Evolutionary conservation across 2,113 vertebrate genomes (phyloP).

Genomic region (Athene noctua): DNA sequence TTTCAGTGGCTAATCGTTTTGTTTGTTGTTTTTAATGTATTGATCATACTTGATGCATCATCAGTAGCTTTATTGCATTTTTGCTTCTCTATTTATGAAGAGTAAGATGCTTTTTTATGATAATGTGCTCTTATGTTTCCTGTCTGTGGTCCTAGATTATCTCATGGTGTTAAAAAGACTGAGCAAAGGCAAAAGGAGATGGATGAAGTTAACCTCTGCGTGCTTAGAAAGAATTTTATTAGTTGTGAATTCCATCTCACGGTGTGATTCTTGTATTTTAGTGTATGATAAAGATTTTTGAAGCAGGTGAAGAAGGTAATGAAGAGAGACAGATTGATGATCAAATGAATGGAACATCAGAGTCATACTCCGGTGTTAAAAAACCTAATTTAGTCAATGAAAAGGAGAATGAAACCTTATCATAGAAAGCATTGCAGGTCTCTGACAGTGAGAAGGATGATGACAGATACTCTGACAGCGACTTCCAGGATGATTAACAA

Average conservation of each 20-base stretch:
- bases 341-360: constrained; percentile 60
- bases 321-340: constrained; percentile 56
- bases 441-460: constrained; percentile 34
- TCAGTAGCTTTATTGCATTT: background rate
- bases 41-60: background rate
- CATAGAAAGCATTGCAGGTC: constrained; percentile 16
- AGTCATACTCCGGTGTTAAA: constrained; percentile 62
- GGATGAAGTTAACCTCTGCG: constrained; percentile 3
- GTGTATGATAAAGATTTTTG: constrained; percentile 96
- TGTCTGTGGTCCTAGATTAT: background rate
- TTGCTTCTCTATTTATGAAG: background rate
- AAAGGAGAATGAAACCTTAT: constrained; percentile 15
- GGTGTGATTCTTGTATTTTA: constrained; percentile 54
- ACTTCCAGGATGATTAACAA: constrained; percentile 64
- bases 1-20: background rate
- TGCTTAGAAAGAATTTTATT: background rate
- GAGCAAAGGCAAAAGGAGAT: background rate
- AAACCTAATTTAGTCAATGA: constrained; percentile 29
- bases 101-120: background rate
- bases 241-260: constrained; percentile 18
- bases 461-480: constrained; percentile 59
- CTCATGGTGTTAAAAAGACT: constrained; percentile 1
- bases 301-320: constrained; percentile 63
- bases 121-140: background rate
- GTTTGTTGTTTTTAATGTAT: background rate